Evolutionary conservation across 2,888 invertebrate genomes (phyloP), one percentile per base, ranked within the genome.

Genomic region (Omphaloscelis lunosa): DNA sequence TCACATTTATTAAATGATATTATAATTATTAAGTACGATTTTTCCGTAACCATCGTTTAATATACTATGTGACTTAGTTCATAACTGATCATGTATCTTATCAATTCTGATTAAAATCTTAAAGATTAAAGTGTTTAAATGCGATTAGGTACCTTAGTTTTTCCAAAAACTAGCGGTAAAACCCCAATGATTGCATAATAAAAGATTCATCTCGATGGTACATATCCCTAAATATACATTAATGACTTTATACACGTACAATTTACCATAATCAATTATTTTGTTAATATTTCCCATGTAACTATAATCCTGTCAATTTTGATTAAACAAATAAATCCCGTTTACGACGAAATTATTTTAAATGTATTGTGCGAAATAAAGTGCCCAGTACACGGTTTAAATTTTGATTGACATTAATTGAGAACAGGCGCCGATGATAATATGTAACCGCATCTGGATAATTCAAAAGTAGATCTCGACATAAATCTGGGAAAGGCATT

Each of bases 321-420:
- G 0, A 39, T 48, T 29, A 17, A 48, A 56, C 20, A 48, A 39
- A 67, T 41, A 66, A 66, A 58, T 17, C 9, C 20, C 29, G 39
- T 20, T 63, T n/a, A n/a, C 9, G 8, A 5, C 9, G 4, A 39
- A 29, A 51, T 51, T 41, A 76, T 76, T 76, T 39, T 9, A 17
- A 65, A 58, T 29, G 8, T 58, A 27, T 29, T 66, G 48, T 45
- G 51, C 41, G 53, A 59, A 51, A 77, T 77, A 77, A 77, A 68
- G 12, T 27, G 59, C 51, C 12, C 15, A 9, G 29, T 29, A 29
- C 11, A 59, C 12, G 20, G 41, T 53, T 68, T 68, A 59, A 77
- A 61, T 68, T 61, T 62, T 77, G 78, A 62, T 34, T 69, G 78
- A 69, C 78, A 23, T 27, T 77, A 77, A 77, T 77, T 69, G 78